Evolutionary conservation across 2,888 invertebrate species (phyloP), one percentile per base, ranked within the genome.

Genomic region (Baronia brevicornis): DNA sequence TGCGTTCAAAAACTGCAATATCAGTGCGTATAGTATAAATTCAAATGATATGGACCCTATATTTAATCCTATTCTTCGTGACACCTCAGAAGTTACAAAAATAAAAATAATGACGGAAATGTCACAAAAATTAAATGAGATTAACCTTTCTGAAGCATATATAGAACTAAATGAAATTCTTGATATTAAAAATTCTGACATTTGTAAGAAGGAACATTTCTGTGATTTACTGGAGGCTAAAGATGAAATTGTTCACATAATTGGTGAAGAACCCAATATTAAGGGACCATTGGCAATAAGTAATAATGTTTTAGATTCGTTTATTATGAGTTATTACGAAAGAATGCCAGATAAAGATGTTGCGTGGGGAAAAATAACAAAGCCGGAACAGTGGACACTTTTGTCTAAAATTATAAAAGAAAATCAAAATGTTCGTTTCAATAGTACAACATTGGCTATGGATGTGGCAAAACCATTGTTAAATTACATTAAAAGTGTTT

Each of bases 271-370:
- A 29, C 73, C 73, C 0, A 46, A 74, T 25, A 18, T 77, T 0
- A 33, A 30, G 1, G 79, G 79, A 0, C 67, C 72, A 0, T 43
- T 79, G 3, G 40, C 21, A 5, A 52, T 67, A 1, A 62, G 58
- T 0, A 72, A 63, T 38, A 33, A 46, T 0, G 44, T 73, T 3
- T 55, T 68, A 0, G 80, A 82, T 43, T 39, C 60, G 0, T 74
- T 78, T 36, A 22, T 78, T 5, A 80, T 80, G 80, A 58, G 64
- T 18, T 75, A 61, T 21, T 82, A 74, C 11, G 70, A 77, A 42
- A 77, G 75, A 0, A 46, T 51, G 30, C 51, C 63, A 0, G 7
- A 46, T 3, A 40, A 64, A 19, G 52, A 70, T 0, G 57, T 80
- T 1, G 79, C 65, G 0, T 78, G 79, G 77, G 78, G 75, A 0